Conservation (phyloP, 2,797 vertebrate species). For the Mastacembelus armatus region DNA sequence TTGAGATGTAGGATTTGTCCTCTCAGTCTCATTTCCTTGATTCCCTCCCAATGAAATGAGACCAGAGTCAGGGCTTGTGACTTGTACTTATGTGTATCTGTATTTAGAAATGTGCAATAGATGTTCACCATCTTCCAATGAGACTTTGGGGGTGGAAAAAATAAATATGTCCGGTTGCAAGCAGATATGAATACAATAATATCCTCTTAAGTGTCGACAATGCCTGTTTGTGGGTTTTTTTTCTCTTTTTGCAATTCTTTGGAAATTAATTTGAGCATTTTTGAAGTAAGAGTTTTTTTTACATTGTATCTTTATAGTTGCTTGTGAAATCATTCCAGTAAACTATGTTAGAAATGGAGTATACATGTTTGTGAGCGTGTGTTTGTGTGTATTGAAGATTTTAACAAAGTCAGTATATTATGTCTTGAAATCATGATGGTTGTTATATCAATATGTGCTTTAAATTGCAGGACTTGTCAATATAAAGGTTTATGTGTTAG, state of each 20-base stretch:
- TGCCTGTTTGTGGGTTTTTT: constrained; percentile 84
- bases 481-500: constrained; percentile 86
- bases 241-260: constrained; percentile 77
- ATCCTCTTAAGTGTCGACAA: constrained; percentile 85
- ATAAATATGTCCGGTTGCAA: constrained; percentile 79
- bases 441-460: constrained; percentile 87
- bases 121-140: constrained; percentile 86
- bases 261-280: constrained; percentile 80
- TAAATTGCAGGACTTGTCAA: constrained; percentile 86
- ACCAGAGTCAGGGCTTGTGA: constrained; percentile 82
- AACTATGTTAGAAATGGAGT: constrained; percentile 83
- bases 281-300: constrained; percentile 88
- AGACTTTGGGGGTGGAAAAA: constrained; percentile 80
- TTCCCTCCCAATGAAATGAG: constrained; percentile 88
- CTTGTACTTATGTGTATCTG: constrained; percentile 84
- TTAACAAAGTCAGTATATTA: constrained; percentile 84
- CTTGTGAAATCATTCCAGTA: constrained; percentile 89
- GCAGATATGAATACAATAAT: constrained; percentile 84
- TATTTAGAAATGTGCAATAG: constrained; percentile 87
- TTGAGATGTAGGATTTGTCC: constrained; percentile 77
- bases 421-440: constrained; percentile 86
- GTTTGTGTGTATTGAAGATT: constrained; percentile 83
- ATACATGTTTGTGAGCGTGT: constrained; percentile 81
- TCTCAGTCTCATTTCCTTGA: constrained; percentile 86
- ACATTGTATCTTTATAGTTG: constrained; percentile 89